These are phyloP conservation scores for Drosophila watanabei DNA, from an alignment of 1,140 invertebrate genomes.

Conservation along the genomic window DNA sequence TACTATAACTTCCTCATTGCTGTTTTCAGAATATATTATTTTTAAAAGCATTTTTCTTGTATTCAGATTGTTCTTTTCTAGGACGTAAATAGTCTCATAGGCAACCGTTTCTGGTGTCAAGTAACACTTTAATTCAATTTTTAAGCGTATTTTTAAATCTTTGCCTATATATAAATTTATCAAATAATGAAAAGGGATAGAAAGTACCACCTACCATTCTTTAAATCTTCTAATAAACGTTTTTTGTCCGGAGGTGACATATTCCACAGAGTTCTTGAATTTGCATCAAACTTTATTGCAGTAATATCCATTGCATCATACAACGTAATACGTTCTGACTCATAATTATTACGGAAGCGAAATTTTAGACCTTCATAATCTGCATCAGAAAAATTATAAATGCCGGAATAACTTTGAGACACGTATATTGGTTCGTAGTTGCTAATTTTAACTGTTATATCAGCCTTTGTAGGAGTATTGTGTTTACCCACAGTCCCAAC, in stretches of 20 bases:
- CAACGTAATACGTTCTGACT: slow-evolving; percentile 94
- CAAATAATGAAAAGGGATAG: neutral
- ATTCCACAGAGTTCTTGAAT: slow-evolving; percentile 95
- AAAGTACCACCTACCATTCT: slow-evolving; percentile 84
- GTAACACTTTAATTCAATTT: slow-evolving; percentile 43
- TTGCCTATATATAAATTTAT: slow-evolving; percentile 17
- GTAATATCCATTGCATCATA: slow-evolving; percentile 94
- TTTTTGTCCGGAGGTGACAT: slow-evolving; percentile 95
- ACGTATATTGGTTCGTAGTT: slow-evolving; percentile 95
- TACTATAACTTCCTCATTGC: slow-evolving; percentile 85
- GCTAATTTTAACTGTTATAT: slow-evolving; percentile 93
- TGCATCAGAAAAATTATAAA: slow-evolving; percentile 45
- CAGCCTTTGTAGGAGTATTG: slow-evolving; percentile 94
- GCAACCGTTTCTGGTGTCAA: slow-evolving; percentile 20
- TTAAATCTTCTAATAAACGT: slow-evolving; percentile 87
- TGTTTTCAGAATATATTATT: slow-evolving; percentile 86
- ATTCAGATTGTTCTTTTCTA: slow-evolving; percentile 37
- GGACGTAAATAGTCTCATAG: slow-evolving; percentile 45
- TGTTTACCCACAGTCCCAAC: slow-evolving; percentile 96
- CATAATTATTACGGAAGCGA: slow-evolving; percentile 86
- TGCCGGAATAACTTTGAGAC: slow-evolving; percentile 86
- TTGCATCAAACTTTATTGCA: slow-evolving; percentile 91
- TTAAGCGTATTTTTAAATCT: slow-evolving; percentile 46
- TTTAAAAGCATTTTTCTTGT: slow-evolving; percentile 87
- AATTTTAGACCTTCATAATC: slow-evolving; percentile 44